phyloP scores from a whole-genome alignment of 1,140 invertebrate species.

The Atta cephalotes region DNA sequence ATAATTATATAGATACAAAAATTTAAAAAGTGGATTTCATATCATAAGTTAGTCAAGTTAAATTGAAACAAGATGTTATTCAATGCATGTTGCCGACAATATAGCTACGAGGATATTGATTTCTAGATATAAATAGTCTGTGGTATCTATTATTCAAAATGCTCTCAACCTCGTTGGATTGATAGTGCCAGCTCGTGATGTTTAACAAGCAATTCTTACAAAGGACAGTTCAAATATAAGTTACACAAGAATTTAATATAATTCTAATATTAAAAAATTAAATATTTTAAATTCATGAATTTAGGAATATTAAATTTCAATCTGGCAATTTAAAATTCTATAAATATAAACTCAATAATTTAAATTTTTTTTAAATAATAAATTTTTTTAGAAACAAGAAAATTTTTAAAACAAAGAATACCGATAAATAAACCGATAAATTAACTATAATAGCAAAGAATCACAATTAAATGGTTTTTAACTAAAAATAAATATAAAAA shows the following conservation, averaged over 20 bases:
- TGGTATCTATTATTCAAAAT: slow-evolving; percentile 79
- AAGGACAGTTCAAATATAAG: slow-evolving; percentile 1
- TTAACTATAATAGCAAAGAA: too few relatives aligned
- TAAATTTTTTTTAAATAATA: too few relatives aligned
- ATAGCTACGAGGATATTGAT: slow-evolving; percentile 76
- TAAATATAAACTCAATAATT: not conserved
- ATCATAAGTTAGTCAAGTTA: slow-evolving; percentile 6
- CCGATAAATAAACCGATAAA: too few relatives aligned
- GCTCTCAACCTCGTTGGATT: slow-evolving; percentile 61
- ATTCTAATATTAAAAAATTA: slow-evolving; percentile 1
- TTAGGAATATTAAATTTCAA: not conserved
- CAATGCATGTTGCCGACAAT: slow-evolving; percentile 59
- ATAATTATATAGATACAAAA: slow-evolving; percentile 8
- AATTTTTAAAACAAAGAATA: too few relatives aligned
- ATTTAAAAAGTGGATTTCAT: not conserved
- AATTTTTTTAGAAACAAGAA: too few relatives aligned
- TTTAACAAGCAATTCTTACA: slow-evolving; percentile 16
- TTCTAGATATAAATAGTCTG: slow-evolving; percentile 78
- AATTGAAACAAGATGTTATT: slow-evolving; percentile 45
- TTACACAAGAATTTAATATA: not conserved
- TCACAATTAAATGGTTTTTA: too few relatives aligned
- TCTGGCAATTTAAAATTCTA: not conserved
- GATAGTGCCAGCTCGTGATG: slow-evolving; percentile 51
- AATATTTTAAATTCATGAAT: not conserved
- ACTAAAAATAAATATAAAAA: too few relatives aligned